phyloP scores from a whole-genome alignment of 2,113 vertebrate genomes.

The Mustelus asterias region DNA sequence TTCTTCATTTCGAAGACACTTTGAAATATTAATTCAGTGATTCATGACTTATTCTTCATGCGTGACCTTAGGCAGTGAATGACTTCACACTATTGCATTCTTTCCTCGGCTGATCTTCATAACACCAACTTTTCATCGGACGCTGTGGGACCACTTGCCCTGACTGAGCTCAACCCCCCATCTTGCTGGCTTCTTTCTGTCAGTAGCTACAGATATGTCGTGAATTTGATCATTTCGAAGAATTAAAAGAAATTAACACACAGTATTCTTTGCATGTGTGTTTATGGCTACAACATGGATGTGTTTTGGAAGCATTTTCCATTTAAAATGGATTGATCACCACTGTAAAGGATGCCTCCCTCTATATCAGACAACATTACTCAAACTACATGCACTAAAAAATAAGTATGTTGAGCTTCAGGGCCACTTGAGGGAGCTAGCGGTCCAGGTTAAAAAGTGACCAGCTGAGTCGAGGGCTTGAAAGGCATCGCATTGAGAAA shows the following conservation, averaged over 20 bases:
- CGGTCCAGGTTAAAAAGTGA: background rate
- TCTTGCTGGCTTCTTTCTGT: background rate
- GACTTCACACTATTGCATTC: background rate
- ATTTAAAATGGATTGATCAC: background rate
- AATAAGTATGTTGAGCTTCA: background rate
- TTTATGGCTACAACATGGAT: background rate
- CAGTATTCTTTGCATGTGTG: background rate
- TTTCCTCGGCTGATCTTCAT: background rate
- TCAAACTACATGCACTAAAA: background rate
- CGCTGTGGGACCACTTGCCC: background rate
- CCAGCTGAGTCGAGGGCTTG: background rate
- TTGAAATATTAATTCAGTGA: background rate
- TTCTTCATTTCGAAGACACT: background rate
- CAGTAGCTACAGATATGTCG: background rate
- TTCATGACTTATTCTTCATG: background rate
- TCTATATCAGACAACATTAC: too few relatives aligned
- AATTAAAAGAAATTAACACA: background rate
- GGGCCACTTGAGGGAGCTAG: conserved; percentile 13
- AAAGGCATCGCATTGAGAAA: background rate
- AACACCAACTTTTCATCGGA: background rate
- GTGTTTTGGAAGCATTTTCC: background rate
- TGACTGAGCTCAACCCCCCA: background rate
- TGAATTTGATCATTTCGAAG: background rate
- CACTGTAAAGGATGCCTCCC: background rate
- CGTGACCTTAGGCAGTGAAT: background rate